phyloP scores from a whole-genome alignment of 2,113 vertebrate genomes.

The Colinus virginianus region DNA sequence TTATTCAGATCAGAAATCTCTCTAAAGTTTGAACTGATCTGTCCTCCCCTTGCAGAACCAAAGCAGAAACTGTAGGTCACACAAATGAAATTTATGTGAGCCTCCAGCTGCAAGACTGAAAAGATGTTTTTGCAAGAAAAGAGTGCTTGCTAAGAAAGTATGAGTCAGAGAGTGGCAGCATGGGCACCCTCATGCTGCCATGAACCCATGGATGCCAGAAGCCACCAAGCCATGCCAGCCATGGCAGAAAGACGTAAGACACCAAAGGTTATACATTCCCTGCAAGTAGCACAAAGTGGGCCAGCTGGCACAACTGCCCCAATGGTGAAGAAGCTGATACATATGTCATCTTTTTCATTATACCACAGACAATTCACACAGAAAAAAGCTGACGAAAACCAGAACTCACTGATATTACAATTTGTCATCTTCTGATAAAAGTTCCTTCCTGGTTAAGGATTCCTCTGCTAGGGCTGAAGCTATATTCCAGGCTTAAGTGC shows the following conservation, averaged over 20 bases:
- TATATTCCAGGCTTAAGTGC: background rate
- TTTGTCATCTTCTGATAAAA: background rate
- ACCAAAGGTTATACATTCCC: background rate
- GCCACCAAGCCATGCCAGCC: background rate
- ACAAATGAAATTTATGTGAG: background rate
- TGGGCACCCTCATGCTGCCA: rapidly evolving
- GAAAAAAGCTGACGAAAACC: background rate
- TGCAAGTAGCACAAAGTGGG: background rate
- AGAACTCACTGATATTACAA: background rate
- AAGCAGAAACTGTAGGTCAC: background rate
- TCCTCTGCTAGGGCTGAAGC: background rate
- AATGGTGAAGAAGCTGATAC: background rate
- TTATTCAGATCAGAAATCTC: background rate
- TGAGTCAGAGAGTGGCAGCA: background rate
- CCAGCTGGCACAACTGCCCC: background rate
- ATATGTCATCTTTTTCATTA: background rate
- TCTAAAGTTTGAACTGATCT: background rate
- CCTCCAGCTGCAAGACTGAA: background rate
- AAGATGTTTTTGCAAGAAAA: background rate
- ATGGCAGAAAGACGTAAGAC: background rate
- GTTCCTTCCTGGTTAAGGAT: background rate
- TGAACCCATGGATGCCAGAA: rapidly evolving
- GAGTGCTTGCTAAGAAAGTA: background rate
- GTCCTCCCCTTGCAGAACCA: background rate
- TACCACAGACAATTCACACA: background rate